Conservation (phyloP, 1,140 invertebrate genomes). For the Grapholita molesta region DNA sequence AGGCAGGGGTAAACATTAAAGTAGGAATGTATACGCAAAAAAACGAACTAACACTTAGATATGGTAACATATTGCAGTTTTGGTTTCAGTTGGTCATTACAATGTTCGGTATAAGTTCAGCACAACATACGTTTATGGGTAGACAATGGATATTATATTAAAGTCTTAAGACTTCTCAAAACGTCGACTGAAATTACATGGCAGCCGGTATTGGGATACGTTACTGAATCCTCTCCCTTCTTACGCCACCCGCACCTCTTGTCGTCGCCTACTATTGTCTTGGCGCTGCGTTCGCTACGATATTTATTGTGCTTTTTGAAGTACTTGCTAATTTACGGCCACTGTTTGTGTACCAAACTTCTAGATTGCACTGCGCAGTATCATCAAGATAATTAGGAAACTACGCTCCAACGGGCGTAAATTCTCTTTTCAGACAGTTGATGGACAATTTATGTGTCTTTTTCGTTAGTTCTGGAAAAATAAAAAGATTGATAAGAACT, state of each 20-base stretch:
- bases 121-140: too few species aligned
- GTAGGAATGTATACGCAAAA: too few species aligned
- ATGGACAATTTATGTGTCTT: background rate
- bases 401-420: background rate
- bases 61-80: too few species aligned
- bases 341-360: conserved; percentile 14
- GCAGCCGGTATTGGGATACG: background rate
- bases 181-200: too few species aligned
- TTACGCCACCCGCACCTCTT: background rate
- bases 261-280: conserved; percentile 14
- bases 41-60: too few species aligned
- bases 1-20: too few species aligned
- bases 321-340: conserved; percentile 15
- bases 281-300: background rate
- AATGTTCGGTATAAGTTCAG: too few species aligned
- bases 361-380: background rate
- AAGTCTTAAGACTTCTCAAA: too few species aligned
- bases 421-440: background rate
- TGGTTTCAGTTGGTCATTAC: too few species aligned
- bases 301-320: conserved; percentile 21
- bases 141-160: too few species aligned
- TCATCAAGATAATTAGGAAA: conserved; percentile 10
- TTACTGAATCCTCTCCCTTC: background rate
- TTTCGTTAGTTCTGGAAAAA: background rate
- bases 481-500: background rate